Percentiles rank a stretch among this genome's conserved stretches.
These are phyloP conservation scores for Elephantulus edwardii DNA, from an alignment of 2,113 vertebrate genomes.

Conservation along the genomic window DNA sequence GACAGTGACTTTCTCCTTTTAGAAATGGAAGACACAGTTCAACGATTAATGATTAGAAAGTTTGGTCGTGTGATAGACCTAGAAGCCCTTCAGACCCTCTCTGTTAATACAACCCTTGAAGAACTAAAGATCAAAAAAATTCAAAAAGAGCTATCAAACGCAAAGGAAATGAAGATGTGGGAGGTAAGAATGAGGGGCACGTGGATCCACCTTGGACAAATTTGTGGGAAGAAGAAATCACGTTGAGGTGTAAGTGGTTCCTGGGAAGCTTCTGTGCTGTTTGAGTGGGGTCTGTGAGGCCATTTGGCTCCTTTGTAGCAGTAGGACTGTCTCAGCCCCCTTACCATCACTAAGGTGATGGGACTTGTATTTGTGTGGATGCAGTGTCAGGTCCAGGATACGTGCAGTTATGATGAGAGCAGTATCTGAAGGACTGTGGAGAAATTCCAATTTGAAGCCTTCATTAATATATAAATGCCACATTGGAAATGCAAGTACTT, in stretches of 20 bases:
- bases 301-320: neutral
- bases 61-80: conserved; percentile 92
- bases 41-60: conserved; percentile 90
- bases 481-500: neutral
- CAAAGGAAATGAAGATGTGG: conserved; percentile 86
- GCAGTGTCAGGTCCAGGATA: neutral
- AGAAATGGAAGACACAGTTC: conserved; percentile 88
- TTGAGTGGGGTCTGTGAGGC: neutral
- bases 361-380: neutral
- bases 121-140: conserved; percentile 88
- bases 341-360: neutral
- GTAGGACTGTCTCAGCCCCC: neutral
- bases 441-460: neutral
- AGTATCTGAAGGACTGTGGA: neutral
- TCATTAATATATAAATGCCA: neutral
- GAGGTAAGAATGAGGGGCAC: conserved; percentile 83
- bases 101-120: conserved; percentile 87
- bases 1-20: conserved; percentile 33
- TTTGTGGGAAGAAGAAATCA: neutral
- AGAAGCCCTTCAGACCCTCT: conserved; percentile 89
- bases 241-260: neutral
- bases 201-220: neutral
- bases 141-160: conserved; percentile 81
- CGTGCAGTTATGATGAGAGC: neutral
- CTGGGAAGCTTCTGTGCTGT: neutral